phyloP scores from a whole-genome alignment of 2,113 vertebrate species.

The Delphinapterus leucas region DNA sequence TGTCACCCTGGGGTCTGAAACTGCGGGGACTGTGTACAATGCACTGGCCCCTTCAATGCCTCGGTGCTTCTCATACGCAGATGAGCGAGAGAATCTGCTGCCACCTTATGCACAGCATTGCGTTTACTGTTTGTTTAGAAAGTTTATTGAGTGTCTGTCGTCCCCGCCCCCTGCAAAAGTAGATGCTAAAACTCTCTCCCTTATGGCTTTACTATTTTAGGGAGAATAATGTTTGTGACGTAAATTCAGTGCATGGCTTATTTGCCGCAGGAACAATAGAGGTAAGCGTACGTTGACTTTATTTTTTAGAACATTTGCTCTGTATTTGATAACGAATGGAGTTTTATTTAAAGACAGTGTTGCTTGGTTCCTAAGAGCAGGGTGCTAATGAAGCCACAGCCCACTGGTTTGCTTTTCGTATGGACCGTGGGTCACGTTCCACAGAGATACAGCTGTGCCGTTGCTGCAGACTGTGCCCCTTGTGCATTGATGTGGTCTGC shows the following conservation, averaged over 20 bases:
- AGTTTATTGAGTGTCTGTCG: not conserved
- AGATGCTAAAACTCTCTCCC: not conserved
- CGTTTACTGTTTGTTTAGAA: not conserved
- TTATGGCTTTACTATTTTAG: slow-evolving; percentile 78
- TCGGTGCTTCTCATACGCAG: not conserved
- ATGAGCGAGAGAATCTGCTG: not conserved
- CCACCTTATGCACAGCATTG: fast-evolving
- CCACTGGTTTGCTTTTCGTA: not conserved
- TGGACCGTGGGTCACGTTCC: fast-evolving
- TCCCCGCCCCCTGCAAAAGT: not conserved
- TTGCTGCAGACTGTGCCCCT: not conserved
- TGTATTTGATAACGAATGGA: not conserved
- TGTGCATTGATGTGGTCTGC: fast-evolving
- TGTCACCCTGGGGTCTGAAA: not conserved
- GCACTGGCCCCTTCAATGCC: not conserved
- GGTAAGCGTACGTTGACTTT: slow-evolving; percentile 78
- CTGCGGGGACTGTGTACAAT: not conserved
- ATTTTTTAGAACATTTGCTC: not conserved
- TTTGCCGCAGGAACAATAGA: slow-evolving; percentile 93
- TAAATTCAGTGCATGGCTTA: slow-evolving; percentile 93
- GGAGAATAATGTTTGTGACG: slow-evolving; percentile 94
- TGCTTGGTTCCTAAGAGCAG: not conserved
- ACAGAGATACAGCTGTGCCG: fast-evolving
- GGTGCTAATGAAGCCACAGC: not conserved
- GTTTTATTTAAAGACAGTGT: not conserved